Evolutionary conservation across 1,140 invertebrate genomes (phyloP).

Genomic region (Physella acuta): DNA sequence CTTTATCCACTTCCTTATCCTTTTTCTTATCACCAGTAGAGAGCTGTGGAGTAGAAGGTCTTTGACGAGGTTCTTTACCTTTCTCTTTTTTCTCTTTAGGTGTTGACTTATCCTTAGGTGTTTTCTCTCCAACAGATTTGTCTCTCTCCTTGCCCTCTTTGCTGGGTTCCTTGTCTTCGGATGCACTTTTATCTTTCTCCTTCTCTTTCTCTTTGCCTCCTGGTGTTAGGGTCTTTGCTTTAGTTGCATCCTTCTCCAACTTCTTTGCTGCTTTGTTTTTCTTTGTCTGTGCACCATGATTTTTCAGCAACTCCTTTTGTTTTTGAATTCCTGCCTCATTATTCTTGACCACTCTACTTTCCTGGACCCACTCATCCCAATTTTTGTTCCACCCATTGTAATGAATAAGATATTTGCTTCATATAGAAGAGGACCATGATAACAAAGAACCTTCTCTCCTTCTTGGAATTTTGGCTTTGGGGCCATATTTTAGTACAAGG

Average conservation of each 20-base stretch:
- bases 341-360: conserved; percentile 87
- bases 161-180: background rate
- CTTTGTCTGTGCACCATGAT: conserved; percentile 37
- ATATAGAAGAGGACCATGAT: conserved; percentile 91
- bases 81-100: conserved; percentile 19
- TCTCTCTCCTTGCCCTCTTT: conserved; percentile 15
- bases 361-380: conserved; percentile 98
- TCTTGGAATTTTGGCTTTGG: no score
- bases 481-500: no score
- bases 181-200: background rate
- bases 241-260: conserved; percentile 20
- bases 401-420: conserved; percentile 95
- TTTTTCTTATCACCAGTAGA: conserved; percentile 19
- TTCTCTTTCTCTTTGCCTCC: background rate
- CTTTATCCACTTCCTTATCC: conserved; percentile 19
- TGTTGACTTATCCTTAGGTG: conserved; percentile 1
- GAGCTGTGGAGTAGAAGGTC: conserved; percentile 17
- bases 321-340: conserved; percentile 88
- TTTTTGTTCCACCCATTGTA: conserved; percentile 98
- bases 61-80: conserved; percentile 8
- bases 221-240: conserved; percentile 18
- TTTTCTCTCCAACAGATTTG: background rate
- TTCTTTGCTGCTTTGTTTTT: conserved; percentile 25
- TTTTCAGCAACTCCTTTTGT: conserved; percentile 82
- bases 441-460: conserved; percentile 95